Conservation (phyloP, 2,888 invertebrate genomes). For the Aelia acuminata region DNA sequence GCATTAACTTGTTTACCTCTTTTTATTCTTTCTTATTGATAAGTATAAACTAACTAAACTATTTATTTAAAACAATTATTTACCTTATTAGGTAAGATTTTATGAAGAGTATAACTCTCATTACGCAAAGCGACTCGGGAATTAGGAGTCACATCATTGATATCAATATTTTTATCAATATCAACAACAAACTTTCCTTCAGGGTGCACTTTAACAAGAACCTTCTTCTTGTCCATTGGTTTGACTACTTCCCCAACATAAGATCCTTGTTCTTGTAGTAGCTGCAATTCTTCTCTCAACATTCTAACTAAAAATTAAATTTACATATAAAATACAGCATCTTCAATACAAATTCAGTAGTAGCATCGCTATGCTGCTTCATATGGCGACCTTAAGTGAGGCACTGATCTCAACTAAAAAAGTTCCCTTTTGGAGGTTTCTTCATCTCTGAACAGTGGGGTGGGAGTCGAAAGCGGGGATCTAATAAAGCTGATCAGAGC, state of each 20-base stretch:
- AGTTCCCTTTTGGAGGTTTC: too few relatives aligned
- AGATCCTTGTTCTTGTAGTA: constrained; percentile 97
- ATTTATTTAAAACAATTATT: constrained; percentile 52
- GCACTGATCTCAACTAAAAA: too few relatives aligned
- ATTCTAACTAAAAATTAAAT: constrained; percentile 84
- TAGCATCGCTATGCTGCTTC: too few relatives aligned
- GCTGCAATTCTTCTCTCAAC: constrained; percentile 96
- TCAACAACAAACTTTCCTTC: constrained; percentile 99
- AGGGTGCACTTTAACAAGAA: constrained; percentile 98
- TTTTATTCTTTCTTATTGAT: too few relatives aligned
- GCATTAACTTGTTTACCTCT: too few relatives aligned
- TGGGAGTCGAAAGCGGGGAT: too few relatives aligned
- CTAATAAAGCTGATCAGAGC: too few relatives aligned
- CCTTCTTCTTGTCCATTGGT: constrained; percentile 99
- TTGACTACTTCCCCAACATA: constrained; percentile 99
- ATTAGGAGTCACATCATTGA: constrained; percentile 97
- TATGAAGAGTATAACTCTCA: constrained; percentile 98
- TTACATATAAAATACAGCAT: not conserved
- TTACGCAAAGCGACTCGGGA: constrained; percentile 97
- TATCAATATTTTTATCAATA: constrained; percentile 98
- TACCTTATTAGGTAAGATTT: constrained; percentile 97
- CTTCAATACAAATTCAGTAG: too few relatives aligned
- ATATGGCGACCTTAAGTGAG: too few relatives aligned
- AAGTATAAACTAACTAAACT: not conserved
- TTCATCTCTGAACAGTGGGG: too few relatives aligned